Evolutionary conservation across 2,797 vertebrate species (phyloP).

Genomic region (Adrianichthys oophorus): DNA sequence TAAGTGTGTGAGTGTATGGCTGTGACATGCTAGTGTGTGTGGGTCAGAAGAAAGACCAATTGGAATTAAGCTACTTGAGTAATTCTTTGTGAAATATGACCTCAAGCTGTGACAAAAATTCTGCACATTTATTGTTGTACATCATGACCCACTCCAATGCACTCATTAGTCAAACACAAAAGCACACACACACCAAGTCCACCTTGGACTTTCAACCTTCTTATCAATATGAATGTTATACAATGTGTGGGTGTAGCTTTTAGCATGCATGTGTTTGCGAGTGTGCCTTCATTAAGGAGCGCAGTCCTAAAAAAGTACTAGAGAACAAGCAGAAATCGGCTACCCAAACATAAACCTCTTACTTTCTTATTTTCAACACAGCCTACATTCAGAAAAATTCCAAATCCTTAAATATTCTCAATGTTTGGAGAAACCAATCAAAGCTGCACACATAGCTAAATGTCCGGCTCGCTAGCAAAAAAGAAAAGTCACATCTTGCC

Average conservation of each 20-base stretch:
- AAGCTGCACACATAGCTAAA: conserved; percentile 20
- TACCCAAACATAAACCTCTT: conserved; percentile 73
- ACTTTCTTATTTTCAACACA: conserved; percentile 68
- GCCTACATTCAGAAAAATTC: conserved; percentile 53
- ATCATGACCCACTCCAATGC: neutral
- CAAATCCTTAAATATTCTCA: conserved; percentile 61
- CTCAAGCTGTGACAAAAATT: conserved; percentile 28
- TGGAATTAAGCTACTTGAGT: conserved; percentile 35
- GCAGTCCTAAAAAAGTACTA: conserved; percentile 54
- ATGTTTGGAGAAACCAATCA: conserved; percentile 37
- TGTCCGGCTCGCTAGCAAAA: conserved; percentile 19
- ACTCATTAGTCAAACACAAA: conserved; percentile 18
- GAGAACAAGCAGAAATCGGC: conserved; percentile 74
- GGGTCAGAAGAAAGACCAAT: conserved; percentile 11
- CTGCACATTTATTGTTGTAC: conserved; percentile 16
- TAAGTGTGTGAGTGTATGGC: conserved; percentile 20
- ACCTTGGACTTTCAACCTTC: conserved; percentile 44
- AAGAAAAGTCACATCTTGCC: neutral
- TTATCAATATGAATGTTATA: conserved; percentile 43
- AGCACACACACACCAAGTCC: conserved; percentile 18
- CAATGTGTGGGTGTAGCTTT: conserved; percentile 24
- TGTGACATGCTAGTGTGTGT: conserved; percentile 19
- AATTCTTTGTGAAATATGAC: conserved; percentile 39
- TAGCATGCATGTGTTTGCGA: conserved; percentile 20
- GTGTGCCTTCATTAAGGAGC: conserved; percentile 48